A percentile compares a stretch with the other conserved stretches of the same genome.
These are phyloP conservation scores for Gorilla gorilla DNA, from an alignment of 2,113 vertebrate species.

Conservation along the genomic window DNA sequence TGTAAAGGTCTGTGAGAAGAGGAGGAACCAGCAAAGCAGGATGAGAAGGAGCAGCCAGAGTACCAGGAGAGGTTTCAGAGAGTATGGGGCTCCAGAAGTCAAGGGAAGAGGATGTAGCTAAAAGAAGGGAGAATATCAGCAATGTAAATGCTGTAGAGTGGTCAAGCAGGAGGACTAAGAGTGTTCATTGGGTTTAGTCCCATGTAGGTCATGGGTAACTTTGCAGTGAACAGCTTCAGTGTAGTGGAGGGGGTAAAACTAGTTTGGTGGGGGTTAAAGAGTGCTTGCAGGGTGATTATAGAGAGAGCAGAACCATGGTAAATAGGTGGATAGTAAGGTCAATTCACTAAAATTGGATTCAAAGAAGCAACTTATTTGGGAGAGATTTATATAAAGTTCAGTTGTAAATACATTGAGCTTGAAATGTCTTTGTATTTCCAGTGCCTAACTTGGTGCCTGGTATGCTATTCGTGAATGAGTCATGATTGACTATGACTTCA, in stretches of 20 bases:
- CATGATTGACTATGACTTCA: not conserved
- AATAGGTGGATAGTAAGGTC: not conserved
- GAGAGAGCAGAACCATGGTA: not conserved
- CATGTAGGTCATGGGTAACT: not conserved
- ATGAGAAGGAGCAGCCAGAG: not conserved
- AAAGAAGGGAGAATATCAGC: not conserved
- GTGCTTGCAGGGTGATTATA: not conserved
- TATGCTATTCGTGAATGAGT: not conserved
- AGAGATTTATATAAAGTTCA: not conserved
- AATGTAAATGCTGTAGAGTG: not conserved
- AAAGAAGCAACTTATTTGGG: not conserved
- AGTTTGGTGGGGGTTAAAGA: not conserved
- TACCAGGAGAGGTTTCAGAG: not conserved
- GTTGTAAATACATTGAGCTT: not conserved
- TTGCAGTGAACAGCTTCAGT: not conserved
- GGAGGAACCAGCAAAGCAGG: not conserved
- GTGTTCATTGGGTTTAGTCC: not conserved
- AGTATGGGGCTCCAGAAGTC: not conserved
- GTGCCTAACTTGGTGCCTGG: not conserved
- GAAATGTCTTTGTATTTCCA: not conserved
- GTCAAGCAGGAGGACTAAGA: not conserved
- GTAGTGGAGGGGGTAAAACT: not conserved
- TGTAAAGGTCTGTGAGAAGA: not conserved
- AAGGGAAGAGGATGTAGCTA: not conserved
- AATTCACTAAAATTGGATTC: not conserved